These are phyloP conservation scores for Chloroceryle amazona DNA, from an alignment of 2,797 vertebrate species.

Conservation along the genomic window DNA sequence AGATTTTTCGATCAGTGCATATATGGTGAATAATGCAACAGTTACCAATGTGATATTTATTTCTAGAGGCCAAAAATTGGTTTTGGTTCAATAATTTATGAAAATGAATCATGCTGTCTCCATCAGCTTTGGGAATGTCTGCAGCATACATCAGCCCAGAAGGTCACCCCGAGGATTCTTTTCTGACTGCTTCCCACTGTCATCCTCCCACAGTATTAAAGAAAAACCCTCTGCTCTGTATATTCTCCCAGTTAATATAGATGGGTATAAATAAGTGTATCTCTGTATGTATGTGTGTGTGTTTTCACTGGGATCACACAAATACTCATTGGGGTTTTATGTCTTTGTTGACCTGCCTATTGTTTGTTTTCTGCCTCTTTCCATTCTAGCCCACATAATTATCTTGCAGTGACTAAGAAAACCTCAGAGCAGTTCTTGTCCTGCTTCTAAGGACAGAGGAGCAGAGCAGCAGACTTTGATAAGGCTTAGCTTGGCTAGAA, in stretches of 20 bases:
- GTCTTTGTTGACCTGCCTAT: neutral
- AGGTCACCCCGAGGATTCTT: neutral
- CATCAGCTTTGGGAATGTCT: conserved; percentile 14
- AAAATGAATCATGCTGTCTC: conserved; percentile 54
- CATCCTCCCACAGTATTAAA: neutral
- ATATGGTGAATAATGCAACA: conserved; percentile 44
- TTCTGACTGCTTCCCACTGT: neutral
- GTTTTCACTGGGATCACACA: neutral
- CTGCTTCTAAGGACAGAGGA: neutral
- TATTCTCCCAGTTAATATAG: neutral
- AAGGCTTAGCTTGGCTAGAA: neutral
- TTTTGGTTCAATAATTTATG: conserved; percentile 67
- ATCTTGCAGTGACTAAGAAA: neutral
- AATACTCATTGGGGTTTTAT: neutral
- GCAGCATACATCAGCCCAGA: neutral
- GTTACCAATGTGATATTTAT: conserved; percentile 1
- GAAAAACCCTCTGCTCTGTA: neutral
- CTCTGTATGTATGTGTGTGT: neutral
- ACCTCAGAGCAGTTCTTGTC: neutral
- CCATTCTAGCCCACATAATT: neutral
- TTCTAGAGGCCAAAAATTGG: conserved; percentile 12
- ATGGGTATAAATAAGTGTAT: neutral
- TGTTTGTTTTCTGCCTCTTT: neutral
- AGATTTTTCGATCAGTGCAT: neutral
- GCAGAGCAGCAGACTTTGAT: neutral